Base-by-base conservation (phyloP, 2,113 vertebrate genomes). In the Ophiodon elongatus region DNA sequence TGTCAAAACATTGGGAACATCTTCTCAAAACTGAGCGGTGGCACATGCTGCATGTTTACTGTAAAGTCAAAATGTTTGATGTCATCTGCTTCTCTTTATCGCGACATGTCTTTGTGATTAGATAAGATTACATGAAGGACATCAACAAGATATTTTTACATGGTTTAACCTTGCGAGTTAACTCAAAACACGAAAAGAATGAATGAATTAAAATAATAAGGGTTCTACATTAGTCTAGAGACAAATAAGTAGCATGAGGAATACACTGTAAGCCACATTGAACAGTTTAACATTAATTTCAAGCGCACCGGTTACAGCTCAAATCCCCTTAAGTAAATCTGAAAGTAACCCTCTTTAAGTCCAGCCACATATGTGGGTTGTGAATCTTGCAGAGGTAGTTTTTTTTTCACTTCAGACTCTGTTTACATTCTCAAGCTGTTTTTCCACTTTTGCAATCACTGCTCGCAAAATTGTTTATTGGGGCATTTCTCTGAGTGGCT, bases 31-130 rank as follows among this genome's bases (percentile, higher is more conserved):
- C 25, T 27, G 17, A 68, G 50, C 9, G 6, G 21, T 6, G 21
- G 17, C 41, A 43, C 4, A 59, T 54, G 70, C 27, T 27, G 23
- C 33, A 69, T 37, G 35, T 7, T 67, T 37, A 29, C 1, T 45
- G 6, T 68, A 31, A 74, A 63, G 50, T 10, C 8, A 37, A 70
- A 59, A 23, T 4, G 67, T n/a, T 19, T 47, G 19, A 37, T 54
- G 31, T 63, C 66, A 23, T n/a, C 57, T 84, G 76, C 50, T 64
- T 54, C 68, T 29, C 19, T 73, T 76, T 65, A 62, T 66, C 59
- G 77, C 33, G 31, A 25, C 41, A 45, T 29, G 31, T 19, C 50
- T 66, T 52, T 60, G 50, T 52, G 65, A 43, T 65, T n/a, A 78
- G 63, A 69, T 47, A 66, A 47, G 15, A 68, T 78, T 54, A 9